Evolutionary conservation across 2,113 vertebrate species (phyloP).

Genomic region (Copsychus sechellarum): DNA sequence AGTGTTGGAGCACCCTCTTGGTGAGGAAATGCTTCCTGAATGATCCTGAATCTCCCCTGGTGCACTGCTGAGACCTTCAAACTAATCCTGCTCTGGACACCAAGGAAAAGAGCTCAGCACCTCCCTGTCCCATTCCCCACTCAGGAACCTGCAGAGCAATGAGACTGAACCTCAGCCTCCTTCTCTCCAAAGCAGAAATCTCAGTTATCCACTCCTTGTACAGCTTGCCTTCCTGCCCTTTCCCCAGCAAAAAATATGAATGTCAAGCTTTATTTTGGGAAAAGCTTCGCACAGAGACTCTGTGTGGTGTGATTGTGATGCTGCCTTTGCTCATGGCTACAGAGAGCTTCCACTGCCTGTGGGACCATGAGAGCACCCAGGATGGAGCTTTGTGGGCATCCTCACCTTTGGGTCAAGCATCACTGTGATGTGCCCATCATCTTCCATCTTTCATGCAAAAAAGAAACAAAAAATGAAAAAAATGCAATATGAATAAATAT

Average conservation of each 20-base stretch:
- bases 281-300: not conserved
- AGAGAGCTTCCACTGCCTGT: not conserved
- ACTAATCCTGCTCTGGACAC: accelerated
- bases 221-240: not conserved
- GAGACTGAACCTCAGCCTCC: not conserved
- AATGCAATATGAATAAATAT: not conserved
- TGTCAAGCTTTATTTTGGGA: not conserved
- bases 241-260: not conserved
- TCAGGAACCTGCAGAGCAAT: not conserved
- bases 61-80: not conserved
- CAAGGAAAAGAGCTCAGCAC: not conserved
- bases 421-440: not conserved
- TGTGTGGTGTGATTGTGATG: not conserved
- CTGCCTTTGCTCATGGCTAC: not conserved
- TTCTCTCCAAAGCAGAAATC: not conserved
- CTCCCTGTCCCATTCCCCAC: not conserved
- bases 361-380: not conserved
- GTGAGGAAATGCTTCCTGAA: not conserved
- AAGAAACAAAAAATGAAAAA: not conserved
- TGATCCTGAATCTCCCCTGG: not conserved
- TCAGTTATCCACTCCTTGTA: not conserved
- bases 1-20: not conserved
- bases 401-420: not conserved
- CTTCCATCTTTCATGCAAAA: not conserved
- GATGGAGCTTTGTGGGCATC: not conserved